Evolutionary conservation across 2,888 invertebrate species (phyloP).

Genomic region (Hedya salicella): DNA sequence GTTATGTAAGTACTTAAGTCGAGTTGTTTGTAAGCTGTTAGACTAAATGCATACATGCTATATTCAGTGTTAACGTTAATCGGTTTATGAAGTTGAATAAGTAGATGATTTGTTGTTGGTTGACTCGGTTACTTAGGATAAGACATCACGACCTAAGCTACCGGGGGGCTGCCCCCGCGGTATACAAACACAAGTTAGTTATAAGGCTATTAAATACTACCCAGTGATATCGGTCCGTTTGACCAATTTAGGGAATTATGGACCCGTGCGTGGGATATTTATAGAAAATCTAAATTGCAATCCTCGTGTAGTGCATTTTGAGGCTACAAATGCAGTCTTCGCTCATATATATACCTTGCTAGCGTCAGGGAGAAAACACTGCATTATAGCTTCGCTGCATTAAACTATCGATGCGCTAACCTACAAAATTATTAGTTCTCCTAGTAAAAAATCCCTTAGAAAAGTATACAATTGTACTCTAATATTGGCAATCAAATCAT

Average conservation of each 20-base stretch:
- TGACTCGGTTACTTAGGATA: slow-evolving; percentile 34
- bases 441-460: background rate
- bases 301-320: background rate
- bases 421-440: background rate
- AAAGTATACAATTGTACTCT: background rate
- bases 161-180: slow-evolving; percentile 1
- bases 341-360: background rate
- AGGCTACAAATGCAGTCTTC: background rate
- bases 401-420: background rate
- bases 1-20: slow-evolving; percentile 29
- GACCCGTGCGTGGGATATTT: background rate
- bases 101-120: slow-evolving; percentile 36
- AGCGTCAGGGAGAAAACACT: background rate
- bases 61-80: slow-evolving; percentile 45
- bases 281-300: slow-evolving; percentile 1
- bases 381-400: slow-evolving; percentile 7
- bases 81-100: slow-evolving; percentile 36
- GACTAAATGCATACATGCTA: slow-evolving; percentile 35
- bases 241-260: slow-evolving; percentile 2
- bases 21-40: slow-evolving; percentile 40
- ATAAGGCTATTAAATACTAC: slow-evolving; percentile 17
- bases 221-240: background rate
- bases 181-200: slow-evolving; percentile 26
- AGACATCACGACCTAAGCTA: slow-evolving; percentile 35
- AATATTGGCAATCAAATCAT: background rate